These are phyloP conservation scores for Mythimna impura DNA, from an alignment of 2,888 invertebrate genomes.

Conservation along the genomic window DNA sequence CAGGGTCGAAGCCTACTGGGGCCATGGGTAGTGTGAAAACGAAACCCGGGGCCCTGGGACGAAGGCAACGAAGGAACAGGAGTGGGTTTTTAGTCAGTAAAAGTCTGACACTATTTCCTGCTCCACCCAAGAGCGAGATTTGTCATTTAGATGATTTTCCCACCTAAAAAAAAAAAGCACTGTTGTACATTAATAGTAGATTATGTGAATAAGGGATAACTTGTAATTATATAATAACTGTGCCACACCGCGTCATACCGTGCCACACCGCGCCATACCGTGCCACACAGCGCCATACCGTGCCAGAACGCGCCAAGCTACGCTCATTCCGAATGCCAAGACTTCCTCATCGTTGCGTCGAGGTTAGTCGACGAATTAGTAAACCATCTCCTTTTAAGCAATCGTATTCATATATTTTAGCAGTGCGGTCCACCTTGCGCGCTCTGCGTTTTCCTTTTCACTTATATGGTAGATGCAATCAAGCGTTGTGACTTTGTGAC, in stretches of 20 bases:
- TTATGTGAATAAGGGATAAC: too few species aligned
- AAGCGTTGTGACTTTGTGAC: conserved; percentile 14
- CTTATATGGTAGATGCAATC: conserved; percentile 16
- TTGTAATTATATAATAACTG: too few species aligned
- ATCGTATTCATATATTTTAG: conserved; percentile 16
- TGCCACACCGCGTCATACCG: not conserved
- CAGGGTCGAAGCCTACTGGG: too few species aligned
- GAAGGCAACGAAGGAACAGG: too few species aligned
- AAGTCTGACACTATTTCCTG: too few species aligned
- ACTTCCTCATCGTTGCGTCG: conserved; percentile 7
- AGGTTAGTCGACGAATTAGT: conserved; percentile 29
- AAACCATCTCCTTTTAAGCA: conserved; percentile 32
- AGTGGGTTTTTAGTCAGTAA: too few species aligned
- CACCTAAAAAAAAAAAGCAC: too few species aligned
- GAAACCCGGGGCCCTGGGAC: too few species aligned
- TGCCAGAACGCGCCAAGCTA: not conserved
- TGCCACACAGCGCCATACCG: not conserved
- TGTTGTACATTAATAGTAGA: too few species aligned
- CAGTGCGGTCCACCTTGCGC: conserved; percentile 44
- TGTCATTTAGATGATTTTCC: too few species aligned
- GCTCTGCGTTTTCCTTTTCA: conserved; percentile 12
- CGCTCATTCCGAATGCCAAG: not conserved
- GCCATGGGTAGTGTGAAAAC: too few species aligned
- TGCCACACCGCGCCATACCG: not conserved
- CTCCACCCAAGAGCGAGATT: too few species aligned